Conservation (phyloP, 2,888 invertebrate species). For the Gastracanthus pulcherrimus region DNA sequence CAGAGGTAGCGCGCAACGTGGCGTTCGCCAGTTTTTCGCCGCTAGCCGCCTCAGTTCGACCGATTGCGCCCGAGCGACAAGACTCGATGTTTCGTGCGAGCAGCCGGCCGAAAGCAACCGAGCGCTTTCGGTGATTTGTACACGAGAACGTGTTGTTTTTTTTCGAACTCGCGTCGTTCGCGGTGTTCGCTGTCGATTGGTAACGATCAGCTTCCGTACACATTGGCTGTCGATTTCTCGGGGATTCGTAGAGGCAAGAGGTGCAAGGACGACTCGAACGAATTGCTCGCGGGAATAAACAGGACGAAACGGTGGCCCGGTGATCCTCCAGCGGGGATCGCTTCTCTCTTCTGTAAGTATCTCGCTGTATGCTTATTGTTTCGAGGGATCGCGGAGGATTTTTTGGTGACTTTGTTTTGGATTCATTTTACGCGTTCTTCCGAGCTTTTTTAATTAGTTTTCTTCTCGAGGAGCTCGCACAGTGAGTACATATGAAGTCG, state of each 20-base stretch:
- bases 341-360: conserved; percentile 22
- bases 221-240: not conserved
- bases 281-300: not conserved
- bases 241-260: not conserved
- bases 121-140: not conserved
- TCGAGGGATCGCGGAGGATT: too few species aligned
- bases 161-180: not conserved
- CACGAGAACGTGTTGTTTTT: too few species aligned
- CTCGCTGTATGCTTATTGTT: too few species aligned
- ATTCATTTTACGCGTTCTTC: too few species aligned
- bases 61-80: conserved; percentile 18
- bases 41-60: conserved; percentile 16
- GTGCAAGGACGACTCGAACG: too few species aligned
- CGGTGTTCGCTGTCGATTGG: not conserved
- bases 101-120: not conserved
- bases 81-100: conserved; percentile 8
- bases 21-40: conserved; percentile 15
- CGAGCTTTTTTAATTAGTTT: too few species aligned
- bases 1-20: not conserved
- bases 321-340: conserved; percentile 1
- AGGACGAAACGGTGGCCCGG: not conserved
- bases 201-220: not conserved
- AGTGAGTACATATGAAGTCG: too few species aligned
- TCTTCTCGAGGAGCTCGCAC: too few species aligned
- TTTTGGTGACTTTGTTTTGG: too few species aligned